Percentiles rank a stretch among this genome's conserved stretches.
Evolutionary conservation across 2,113 vertebrate genomes (phyloP).

Genomic region (Octodon degus): DNA sequence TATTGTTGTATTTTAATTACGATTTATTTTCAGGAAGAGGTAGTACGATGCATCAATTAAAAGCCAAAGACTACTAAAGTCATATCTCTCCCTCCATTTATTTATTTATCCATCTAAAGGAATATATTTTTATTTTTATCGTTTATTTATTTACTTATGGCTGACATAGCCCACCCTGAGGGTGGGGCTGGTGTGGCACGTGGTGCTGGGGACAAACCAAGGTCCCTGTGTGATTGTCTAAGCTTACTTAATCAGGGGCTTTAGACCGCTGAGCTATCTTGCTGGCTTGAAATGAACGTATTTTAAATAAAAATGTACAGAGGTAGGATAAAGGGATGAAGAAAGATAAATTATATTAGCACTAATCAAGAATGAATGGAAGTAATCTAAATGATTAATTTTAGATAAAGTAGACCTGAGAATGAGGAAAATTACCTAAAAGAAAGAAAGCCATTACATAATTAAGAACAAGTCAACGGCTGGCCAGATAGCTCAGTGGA

Average conservation of each 20-base stretch:
- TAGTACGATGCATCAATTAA: not conserved
- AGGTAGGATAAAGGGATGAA: not conserved
- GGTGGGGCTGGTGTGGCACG: too few species aligned
- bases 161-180: too few species aligned
- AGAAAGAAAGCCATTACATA: not conserved
- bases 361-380: conserved; percentile 23
- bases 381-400: conserved; percentile 10
- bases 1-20: not conserved
- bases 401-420: not conserved
- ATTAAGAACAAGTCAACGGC: not conserved
- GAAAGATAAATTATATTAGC: not conserved
- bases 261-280: too few species aligned
- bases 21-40: not conserved
- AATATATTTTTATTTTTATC: not conserved
- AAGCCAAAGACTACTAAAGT: not conserved
- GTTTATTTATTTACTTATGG: too few species aligned
- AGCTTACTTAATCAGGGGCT: too few species aligned
- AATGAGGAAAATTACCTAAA: not conserved
- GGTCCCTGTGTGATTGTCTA: too few species aligned
- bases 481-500: too few species aligned
- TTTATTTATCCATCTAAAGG: not conserved
- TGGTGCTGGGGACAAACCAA: too few species aligned
- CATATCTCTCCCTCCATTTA: not conserved
- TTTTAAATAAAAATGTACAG: not conserved
- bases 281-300: not conserved